Conservation (phyloP, 1,140 invertebrate genomes). For the Drosophila pachea region DNA sequence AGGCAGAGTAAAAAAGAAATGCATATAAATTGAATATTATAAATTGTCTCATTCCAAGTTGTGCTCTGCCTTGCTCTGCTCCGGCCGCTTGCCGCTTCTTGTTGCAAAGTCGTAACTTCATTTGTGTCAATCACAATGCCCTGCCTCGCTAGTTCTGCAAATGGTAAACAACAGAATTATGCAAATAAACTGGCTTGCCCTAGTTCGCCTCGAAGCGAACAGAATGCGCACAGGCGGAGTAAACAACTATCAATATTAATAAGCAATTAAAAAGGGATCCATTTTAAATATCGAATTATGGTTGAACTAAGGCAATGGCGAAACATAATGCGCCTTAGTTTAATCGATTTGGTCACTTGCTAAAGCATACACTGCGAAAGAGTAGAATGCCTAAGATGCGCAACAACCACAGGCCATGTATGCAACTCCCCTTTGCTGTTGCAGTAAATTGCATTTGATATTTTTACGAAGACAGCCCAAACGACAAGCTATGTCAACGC, state of each 20-base stretch:
- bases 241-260: neutral
- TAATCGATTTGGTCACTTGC: no score
- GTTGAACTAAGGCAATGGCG: no score
- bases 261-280: neutral
- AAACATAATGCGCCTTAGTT: no score
- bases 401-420: neutral
- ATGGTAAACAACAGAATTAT: constrained; percentile 77
- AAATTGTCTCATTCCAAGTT: constrained; percentile 69
- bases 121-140: constrained; percentile 71
- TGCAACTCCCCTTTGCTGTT: constrained; percentile 30
- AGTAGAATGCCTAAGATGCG: neutral
- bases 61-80: constrained; percentile 36
- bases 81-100: constrained; percentile 29
- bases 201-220: constrained; percentile 27
- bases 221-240: neutral
- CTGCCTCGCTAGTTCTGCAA: constrained; percentile 36
- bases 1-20: constrained; percentile 41
- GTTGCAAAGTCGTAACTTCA: constrained; percentile 75
- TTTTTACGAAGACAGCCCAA: constrained; percentile 66
- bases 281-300: no score
- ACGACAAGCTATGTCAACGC: constrained; percentile 73
- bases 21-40: constrained; percentile 78
- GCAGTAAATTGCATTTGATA: constrained; percentile 70
- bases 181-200: constrained; percentile 63
- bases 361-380: no score